Percentiles rank a stretch among this genome's conserved stretches.
Evolutionary conservation across 2,888 invertebrate genomes (phyloP).

Genomic region (Ischnus inquisitorius): DNA sequence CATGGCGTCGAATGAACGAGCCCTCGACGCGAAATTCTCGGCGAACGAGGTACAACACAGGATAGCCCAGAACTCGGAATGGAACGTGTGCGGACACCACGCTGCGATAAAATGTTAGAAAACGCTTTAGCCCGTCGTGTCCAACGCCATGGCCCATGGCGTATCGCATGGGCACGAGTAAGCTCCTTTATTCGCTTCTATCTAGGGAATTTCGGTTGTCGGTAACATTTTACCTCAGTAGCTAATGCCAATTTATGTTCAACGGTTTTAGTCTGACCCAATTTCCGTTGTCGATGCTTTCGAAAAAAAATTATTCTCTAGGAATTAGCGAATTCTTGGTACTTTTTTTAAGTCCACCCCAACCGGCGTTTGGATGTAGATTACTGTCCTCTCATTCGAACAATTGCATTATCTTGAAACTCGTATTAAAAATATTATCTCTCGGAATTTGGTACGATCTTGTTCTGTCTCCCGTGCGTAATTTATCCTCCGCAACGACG

Average conservation of each 20-base stretch:
- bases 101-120: conserved; percentile 27
- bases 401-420: background rate
- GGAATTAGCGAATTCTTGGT: background rate
- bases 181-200: conserved; percentile 25
- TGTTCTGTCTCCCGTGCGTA: no score
- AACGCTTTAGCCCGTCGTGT: conserved; percentile 2
- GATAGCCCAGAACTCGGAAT: conserved; percentile 13
- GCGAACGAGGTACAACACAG: conserved; percentile 19
- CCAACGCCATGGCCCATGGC: background rate
- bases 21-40: conserved; percentile 42
- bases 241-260: conserved; percentile 12
- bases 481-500: background rate
- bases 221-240: conserved; percentile 4
- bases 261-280: background rate
- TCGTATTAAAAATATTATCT: background rate
- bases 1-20: conserved; percentile 39
- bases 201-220: conserved; percentile 1
- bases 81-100: conserved; percentile 25
- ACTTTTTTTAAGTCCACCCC: no score
- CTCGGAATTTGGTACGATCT: background rate
- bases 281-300: background rate
- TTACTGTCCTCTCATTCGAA: background rate
- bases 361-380: no score
- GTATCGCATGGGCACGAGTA: conserved; percentile 7
- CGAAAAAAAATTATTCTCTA: background rate